Conservation (phyloP, 2,888 invertebrate species). For the Tortrix viridana region DNA sequence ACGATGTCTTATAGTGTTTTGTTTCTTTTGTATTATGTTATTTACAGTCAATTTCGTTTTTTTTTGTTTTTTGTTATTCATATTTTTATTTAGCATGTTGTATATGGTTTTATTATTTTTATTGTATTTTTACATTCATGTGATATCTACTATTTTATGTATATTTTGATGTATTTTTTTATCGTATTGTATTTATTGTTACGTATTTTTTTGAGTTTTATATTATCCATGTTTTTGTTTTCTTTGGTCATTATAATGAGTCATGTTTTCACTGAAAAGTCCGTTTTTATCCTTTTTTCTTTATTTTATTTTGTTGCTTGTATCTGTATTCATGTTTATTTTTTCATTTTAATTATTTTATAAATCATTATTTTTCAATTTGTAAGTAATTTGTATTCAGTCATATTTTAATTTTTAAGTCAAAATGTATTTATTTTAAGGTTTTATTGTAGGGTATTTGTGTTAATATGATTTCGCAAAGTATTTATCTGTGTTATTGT, state of each 20-base stretch:
- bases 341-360: background rate
- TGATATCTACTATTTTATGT: background rate
- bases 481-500: conserved; percentile 27
- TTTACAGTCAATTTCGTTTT: background rate
- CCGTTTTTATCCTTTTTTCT: background rate
- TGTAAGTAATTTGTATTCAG: no score
- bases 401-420: no score
- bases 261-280: background rate
- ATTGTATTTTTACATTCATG: background rate
- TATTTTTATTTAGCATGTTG: background rate
- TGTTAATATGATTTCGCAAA: conserved; percentile 15
- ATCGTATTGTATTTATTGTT: background rate
- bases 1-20: conserved; percentile 32
- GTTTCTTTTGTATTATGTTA: conserved; percentile 4
- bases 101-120: background rate
- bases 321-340: background rate
- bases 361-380: conserved; percentile 1
- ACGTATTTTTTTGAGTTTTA: background rate
- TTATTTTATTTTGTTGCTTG: background rate
- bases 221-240: no score
- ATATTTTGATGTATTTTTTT: background rate
- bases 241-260: no score
- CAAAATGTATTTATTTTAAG: conserved; percentile 9
- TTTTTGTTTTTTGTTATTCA: background rate
- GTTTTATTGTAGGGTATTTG: no score